Percentiles rank a stretch among this genome's conserved stretches.
phyloP scores from a whole-genome alignment of 2,797 vertebrate species.

The Spizella passerina region DNA sequence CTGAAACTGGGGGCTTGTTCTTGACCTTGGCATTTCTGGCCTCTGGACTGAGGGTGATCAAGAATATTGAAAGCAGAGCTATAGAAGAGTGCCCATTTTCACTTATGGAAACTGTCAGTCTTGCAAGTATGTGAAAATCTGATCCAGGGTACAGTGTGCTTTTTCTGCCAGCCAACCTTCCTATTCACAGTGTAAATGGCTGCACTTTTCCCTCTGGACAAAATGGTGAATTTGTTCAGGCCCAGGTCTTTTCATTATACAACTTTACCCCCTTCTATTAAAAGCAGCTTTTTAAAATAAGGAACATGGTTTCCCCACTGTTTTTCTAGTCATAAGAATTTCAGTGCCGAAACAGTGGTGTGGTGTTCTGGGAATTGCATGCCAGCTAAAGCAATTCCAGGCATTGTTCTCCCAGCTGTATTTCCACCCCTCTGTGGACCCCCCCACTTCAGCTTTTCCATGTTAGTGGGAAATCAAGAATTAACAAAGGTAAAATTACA shows the following conservation, averaged over 20 bases:
- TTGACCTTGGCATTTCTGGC: not conserved
- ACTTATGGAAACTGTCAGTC: not conserved
- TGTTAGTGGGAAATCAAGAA: not conserved
- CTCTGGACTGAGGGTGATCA: not conserved
- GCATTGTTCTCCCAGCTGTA: not conserved
- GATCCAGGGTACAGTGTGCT: not conserved
- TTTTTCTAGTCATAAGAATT: slow-evolving; percentile 22
- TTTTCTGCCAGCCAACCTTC: not conserved
- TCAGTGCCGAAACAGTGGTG: not conserved
- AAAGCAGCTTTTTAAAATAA: slow-evolving; percentile 1
- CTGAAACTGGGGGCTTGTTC: not conserved
- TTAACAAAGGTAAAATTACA: not conserved
- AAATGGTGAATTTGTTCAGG: slow-evolving; percentile 28
- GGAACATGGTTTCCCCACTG: not conserved
- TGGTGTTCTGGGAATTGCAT: not conserved
- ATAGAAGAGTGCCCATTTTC: not conserved
- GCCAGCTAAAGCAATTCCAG: slow-evolving; percentile 30
- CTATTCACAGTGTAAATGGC: not conserved
- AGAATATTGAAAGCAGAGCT: not conserved
- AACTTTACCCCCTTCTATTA: not conserved
- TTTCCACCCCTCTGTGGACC: not conserved
- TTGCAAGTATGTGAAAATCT: not conserved
- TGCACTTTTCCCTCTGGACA: not conserved
- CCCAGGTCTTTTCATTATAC: not conserved
- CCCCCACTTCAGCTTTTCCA: not conserved